phyloP scores from a whole-genome alignment of 2,113 vertebrate genomes.

The Periophthalmodon schlosseri region DNA sequence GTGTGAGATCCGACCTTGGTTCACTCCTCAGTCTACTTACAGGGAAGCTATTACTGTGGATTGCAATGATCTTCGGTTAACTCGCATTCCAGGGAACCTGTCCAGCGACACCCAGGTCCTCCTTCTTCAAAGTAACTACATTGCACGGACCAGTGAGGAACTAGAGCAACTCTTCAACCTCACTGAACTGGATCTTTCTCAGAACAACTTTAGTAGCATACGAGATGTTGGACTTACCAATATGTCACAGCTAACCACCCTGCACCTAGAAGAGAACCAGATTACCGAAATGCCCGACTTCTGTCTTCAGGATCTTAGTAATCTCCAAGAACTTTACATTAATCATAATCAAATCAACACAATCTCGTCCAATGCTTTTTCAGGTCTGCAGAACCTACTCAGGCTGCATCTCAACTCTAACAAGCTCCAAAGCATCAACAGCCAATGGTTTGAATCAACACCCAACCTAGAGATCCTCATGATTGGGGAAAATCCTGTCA shows the following conservation, averaged over 20 bases:
- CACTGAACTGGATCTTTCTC: constrained; percentile 95
- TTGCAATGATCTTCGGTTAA: constrained; percentile 95
- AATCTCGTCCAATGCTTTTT: constrained; percentile 91
- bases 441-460: constrained; percentile 94
- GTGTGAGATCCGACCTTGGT: constrained; percentile 96
- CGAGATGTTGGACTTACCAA: constrained; percentile 90
- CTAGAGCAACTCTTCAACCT: constrained; percentile 94
- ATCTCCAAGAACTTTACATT: constrained; percentile 96
- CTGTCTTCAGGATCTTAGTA: constrained; percentile 91
- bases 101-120: constrained; percentile 97
- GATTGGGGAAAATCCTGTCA: constrained; percentile 97
- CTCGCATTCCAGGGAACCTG: constrained; percentile 92
- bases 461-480: constrained; percentile 97
- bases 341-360: constrained; percentile 96
- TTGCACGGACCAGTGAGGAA: constrained; percentile 88
- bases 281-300: constrained; percentile 92
- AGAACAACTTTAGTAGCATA: constrained; percentile 95
- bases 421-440: constrained; percentile 88
- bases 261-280: constrained; percentile 97
- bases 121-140: constrained; percentile 96
- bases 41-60: constrained; percentile 96
- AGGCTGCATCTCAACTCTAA: constrained; percentile 97
- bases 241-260: constrained; percentile 92
- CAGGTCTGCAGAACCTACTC: constrained; percentile 88
- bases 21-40: constrained; percentile 97